phyloP scores from a whole-genome alignment of 2,113 vertebrate genomes.

The Laterallus jamaicensis region DNA sequence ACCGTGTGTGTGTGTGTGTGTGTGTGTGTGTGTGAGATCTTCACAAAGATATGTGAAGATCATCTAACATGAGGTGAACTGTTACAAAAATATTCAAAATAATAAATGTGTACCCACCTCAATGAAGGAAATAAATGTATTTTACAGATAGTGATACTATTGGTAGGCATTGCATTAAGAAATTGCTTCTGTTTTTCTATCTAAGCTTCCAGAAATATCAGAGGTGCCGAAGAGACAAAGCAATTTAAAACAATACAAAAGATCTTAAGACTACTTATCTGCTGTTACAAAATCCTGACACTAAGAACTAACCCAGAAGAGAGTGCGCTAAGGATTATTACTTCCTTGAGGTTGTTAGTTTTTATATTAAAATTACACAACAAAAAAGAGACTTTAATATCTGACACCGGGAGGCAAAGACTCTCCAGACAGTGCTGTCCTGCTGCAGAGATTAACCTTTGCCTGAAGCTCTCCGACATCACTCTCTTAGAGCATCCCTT shows the following conservation, averaged over 20 bases:
- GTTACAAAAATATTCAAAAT: not conserved
- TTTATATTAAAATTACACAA: not conserved
- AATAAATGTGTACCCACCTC: not conserved
- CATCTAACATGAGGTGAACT: not conserved
- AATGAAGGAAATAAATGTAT: not conserved
- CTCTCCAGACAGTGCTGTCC: not conserved
- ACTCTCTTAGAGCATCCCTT: not conserved
- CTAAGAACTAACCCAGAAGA: conserved; percentile 4
- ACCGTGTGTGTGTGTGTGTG: rapidly evolving
- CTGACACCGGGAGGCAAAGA: not conserved
- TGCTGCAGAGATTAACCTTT: not conserved
- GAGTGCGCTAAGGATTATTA: conserved; percentile 20
- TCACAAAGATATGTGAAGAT: not conserved
- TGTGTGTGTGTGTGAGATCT: rapidly evolving
- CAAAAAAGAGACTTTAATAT: not conserved
- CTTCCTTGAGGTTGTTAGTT: not conserved
- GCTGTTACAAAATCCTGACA: not conserved
- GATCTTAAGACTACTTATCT: not conserved
- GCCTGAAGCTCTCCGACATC: not conserved
- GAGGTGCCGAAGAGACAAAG: not conserved
- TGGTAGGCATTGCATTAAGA: not conserved
- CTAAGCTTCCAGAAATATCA: not conserved
- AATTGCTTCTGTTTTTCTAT: not conserved
- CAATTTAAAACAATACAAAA: not conserved
- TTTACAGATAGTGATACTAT: not conserved